Evolutionary conservation across 2,888 invertebrate species (phyloP).

Genomic region (Peribatodes rhomboidaria): DNA sequence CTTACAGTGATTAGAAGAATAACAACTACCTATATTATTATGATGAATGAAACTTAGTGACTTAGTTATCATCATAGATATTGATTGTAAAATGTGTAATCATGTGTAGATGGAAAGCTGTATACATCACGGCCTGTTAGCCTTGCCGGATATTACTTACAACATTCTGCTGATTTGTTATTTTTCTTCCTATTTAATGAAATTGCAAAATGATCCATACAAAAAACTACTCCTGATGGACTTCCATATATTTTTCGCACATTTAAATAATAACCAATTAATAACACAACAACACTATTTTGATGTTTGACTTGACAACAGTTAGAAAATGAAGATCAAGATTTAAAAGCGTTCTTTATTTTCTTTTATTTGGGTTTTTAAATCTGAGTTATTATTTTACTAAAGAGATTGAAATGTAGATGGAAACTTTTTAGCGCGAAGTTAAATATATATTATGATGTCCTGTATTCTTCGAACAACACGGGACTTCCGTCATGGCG

Average conservation of each 20-base stretch:
- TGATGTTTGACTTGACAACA: constrained; percentile 11
- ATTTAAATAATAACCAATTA: neutral
- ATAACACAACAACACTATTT: neutral
- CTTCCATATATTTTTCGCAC: neutral
- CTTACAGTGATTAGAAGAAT: too few species aligned
- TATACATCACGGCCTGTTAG: too few species aligned
- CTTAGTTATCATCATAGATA: too few species aligned
- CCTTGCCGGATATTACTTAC: neutral
- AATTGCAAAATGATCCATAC: neutral
- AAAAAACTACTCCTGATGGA: neutral
- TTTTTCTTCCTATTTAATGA: neutral
- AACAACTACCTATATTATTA: too few species aligned
- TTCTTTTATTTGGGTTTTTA: neutral
- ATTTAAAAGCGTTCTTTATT: neutral
- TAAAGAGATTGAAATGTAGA: neutral
- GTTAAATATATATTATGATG: too few species aligned
- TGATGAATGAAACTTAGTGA: too few species aligned
- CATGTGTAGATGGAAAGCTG: too few species aligned
- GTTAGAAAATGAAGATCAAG: constrained; percentile 6
- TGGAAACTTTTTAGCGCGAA: neutral
- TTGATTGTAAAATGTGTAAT: too few species aligned
- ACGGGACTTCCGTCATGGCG: too few species aligned
- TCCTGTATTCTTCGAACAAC: too few species aligned
- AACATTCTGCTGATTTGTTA: neutral
- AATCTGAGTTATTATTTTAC: neutral